phyloP scores from a whole-genome alignment of 2,888 invertebrate genomes.

The Plutella xylostella region DNA sequence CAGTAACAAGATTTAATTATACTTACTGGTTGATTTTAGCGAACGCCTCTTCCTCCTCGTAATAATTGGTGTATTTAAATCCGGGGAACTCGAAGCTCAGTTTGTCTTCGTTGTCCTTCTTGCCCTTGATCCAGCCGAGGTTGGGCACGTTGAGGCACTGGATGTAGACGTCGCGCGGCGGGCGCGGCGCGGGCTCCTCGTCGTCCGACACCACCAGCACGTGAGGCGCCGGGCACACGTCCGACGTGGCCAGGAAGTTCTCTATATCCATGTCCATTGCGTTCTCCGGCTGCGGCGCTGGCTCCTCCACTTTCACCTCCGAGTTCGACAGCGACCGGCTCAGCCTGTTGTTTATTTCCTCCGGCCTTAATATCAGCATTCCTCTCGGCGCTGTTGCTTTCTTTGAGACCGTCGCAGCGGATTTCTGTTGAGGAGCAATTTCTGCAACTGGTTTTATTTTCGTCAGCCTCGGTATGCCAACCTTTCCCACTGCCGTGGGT shows the following conservation, averaged over 20 bases:
- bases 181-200: too few species aligned
- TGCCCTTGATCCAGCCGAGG: conserved; percentile 42
- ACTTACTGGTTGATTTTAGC: conserved; percentile 48
- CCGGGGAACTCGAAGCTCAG: conserved; percentile 50
- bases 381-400: conserved; percentile 15
- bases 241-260: conserved; percentile 29
- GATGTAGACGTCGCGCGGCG: conserved; percentile 35
- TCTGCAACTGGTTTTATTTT: conserved; percentile 26
- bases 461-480: neutral
- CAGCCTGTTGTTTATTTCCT: conserved; percentile 49
- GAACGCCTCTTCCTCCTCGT: conserved; percentile 35
- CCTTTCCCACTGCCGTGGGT: neutral
- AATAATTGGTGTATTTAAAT: conserved; percentile 40
- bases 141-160: conserved; percentile 34
- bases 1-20: neutral
- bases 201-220: conserved; percentile 32
- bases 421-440: conserved; percentile 36
- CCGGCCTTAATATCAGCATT: conserved; percentile 55
- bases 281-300: neutral
- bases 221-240: conserved; percentile 21
- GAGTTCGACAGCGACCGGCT: neutral
- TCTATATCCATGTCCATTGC: conserved; percentile 30
- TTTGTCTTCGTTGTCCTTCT: conserved; percentile 24
- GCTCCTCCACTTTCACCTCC: neutral
- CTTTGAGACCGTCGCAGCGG: neutral